Conservation (phyloP, 2,888 invertebrate genomes). For the Pantelozetes paolii region DNA sequence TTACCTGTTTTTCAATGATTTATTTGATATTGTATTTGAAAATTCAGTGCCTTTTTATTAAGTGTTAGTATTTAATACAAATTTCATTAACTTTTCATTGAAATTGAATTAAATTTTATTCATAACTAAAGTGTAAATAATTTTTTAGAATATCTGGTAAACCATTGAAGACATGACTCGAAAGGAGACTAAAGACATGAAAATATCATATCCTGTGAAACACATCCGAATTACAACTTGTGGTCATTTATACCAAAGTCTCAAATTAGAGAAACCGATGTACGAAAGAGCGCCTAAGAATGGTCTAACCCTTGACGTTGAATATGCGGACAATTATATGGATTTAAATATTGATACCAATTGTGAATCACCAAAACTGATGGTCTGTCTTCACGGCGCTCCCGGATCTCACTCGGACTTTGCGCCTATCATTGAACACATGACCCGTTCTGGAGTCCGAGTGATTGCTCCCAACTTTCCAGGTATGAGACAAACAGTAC, state of each 20-base stretch:
- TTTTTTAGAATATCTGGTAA: no score
- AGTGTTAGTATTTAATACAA: no score
- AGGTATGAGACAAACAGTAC: constrained; percentile 43
- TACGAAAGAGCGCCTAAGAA: constrained; percentile 41
- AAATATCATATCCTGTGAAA: constrained; percentile 24
- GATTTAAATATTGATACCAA: background rate
- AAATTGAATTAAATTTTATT: no score
- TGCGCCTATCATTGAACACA: constrained; percentile 36
- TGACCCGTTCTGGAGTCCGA: constrained; percentile 41
- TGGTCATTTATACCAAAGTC: constrained; percentile 43
- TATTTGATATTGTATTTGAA: no score
- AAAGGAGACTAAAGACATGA: background rate
- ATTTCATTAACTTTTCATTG: no score
- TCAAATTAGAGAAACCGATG: constrained; percentile 39
- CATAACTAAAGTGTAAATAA: no score
- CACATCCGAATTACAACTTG: constrained; percentile 43
- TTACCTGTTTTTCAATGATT: no score
- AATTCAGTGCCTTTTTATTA: no score
- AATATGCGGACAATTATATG: constrained; percentile 44
- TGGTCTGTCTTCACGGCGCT: constrained; percentile 46
- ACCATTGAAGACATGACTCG: background rate
- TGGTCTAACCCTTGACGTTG: constrained; percentile 42
- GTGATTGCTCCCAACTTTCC: constrained; percentile 46
- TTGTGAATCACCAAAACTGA: background rate
- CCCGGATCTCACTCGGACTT: constrained; percentile 46